These are phyloP conservation scores for Neogobius melanostomus DNA, from an alignment of 2,113 vertebrate species.

Conservation along the genomic window DNA sequence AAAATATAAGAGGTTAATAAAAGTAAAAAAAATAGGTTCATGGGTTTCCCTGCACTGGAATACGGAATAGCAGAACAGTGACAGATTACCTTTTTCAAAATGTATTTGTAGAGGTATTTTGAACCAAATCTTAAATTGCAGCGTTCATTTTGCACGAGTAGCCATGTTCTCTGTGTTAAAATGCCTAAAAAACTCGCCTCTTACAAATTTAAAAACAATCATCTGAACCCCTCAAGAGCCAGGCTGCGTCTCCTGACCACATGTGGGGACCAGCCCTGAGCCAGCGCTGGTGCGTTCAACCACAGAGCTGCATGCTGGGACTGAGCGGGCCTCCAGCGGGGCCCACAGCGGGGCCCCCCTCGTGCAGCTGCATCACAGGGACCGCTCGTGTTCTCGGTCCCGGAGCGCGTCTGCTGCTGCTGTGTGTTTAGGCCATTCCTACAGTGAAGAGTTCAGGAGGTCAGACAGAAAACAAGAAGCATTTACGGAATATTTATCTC, in stretches of 20 bases:
- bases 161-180: background rate
- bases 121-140: background rate
- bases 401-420: background rate
- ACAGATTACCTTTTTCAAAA: too few relatives aligned
- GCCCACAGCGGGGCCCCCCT: constrained; percentile 42
- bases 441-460: constrained; percentile 3
- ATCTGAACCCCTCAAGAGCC: background rate
- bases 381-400: constrained; percentile 30
- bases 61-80: too few relatives aligned
- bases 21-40: too few relatives aligned
- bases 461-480: background rate
- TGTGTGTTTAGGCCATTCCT: constrained; percentile 22
- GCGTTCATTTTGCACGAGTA: background rate
- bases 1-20: too few relatives aligned
- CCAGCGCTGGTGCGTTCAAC: constrained; percentile 48
- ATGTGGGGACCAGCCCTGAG: constrained; percentile 60
- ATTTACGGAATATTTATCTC: too few relatives aligned
- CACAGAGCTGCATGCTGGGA: constrained; percentile 54
- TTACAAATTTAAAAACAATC: constrained; percentile 3
- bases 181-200: background rate
- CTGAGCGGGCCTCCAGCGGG: constrained; percentile 7
- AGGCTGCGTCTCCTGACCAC: constrained; percentile 44
- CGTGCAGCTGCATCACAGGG: constrained; percentile 52
- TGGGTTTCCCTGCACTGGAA: too few relatives aligned
- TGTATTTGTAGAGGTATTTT: too few relatives aligned